phyloP scores from a whole-genome alignment of 2,797 vertebrate species.

The Chloroceryle inda region DNA sequence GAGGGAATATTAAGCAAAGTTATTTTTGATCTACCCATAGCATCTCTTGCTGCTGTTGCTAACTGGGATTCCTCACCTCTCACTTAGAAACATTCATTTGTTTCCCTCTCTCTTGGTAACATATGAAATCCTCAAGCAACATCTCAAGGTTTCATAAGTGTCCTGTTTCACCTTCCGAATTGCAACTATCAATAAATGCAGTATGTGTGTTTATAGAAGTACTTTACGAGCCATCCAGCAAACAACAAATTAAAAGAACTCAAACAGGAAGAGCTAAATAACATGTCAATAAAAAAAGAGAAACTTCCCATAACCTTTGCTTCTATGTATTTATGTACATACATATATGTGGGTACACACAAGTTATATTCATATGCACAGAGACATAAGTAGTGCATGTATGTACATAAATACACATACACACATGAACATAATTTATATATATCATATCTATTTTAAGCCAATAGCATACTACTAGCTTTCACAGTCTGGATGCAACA shows the following conservation, averaged over 20 bases:
- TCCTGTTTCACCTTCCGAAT: background rate
- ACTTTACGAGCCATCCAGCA: background rate
- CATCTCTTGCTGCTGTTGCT: conserved; percentile 11
- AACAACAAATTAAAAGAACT: background rate
- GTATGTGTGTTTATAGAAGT: background rate
- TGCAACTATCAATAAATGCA: background rate
- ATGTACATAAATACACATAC: background rate
- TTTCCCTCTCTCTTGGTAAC: background rate
- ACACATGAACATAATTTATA: background rate
- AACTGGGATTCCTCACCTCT: conserved; percentile 17
- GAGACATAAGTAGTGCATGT: background rate
- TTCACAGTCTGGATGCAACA: background rate
- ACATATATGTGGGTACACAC: background rate
- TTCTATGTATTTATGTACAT: background rate
- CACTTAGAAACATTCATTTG: background rate
- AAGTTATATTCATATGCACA: background rate
- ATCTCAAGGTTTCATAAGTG: background rate
- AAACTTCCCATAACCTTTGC: background rate
- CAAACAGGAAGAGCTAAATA: background rate
- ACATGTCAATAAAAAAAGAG: background rate
- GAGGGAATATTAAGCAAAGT: background rate
- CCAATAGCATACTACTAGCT: background rate
- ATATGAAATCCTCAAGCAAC: background rate
- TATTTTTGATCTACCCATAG: background rate
- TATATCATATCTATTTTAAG: background rate